These are phyloP conservation scores for Poicephalus meyeri DNA, from an alignment of 2,113 vertebrate genomes.

Conservation along the genomic window DNA sequence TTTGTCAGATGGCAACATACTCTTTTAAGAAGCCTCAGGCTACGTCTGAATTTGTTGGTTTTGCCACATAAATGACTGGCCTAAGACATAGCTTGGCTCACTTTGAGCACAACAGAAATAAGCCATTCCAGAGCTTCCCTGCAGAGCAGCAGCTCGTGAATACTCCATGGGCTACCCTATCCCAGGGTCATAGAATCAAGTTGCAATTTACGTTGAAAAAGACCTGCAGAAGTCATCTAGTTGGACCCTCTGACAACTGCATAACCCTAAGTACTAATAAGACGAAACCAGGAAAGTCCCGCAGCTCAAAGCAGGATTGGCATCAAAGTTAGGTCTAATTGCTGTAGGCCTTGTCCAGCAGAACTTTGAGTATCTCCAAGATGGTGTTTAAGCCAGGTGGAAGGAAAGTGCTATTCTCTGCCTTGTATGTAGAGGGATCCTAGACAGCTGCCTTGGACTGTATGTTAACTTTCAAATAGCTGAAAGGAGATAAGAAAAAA, in stretches of 20 bases:
- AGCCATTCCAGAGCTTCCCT: neutral
- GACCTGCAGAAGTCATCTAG: neutral
- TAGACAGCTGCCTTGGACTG: neutral
- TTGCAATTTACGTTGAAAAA: neutral
- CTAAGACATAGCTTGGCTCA: neutral
- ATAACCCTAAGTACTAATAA: neutral
- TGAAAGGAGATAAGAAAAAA: neutral
- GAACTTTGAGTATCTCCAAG: neutral
- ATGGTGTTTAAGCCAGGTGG: neutral
- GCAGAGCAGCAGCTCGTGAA: neutral
- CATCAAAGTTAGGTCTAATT: neutral
- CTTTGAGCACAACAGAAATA: neutral
- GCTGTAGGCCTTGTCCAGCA: neutral
- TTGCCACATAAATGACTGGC: neutral
- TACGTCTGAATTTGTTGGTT: neutral
- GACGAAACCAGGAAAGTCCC: neutral
- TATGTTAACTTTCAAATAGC: neutral
- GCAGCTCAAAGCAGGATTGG: neutral
- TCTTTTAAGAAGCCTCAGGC: neutral
- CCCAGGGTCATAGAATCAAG: neutral
- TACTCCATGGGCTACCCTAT: neutral
- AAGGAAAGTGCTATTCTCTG: neutral
- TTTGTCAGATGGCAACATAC: neutral
- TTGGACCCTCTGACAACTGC: neutral
- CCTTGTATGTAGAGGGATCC: neutral